Evolutionary conservation across 2,888 invertebrate genomes (phyloP).

Genomic region (Sinodicranocentrus sp.): DNA sequence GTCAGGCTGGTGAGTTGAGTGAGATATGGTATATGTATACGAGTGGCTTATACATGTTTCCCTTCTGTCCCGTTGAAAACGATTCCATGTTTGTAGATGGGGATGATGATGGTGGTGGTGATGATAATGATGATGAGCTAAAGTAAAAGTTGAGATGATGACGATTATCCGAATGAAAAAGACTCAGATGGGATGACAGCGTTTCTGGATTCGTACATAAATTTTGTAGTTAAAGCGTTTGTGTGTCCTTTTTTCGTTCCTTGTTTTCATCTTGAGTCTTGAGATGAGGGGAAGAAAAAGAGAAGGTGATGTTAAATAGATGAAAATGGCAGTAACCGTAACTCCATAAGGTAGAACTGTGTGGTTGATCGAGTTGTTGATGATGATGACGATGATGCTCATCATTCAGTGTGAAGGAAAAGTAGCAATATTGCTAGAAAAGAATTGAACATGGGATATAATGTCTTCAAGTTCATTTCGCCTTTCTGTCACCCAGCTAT

Average conservation of each 20-base stretch:
- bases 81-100: too few relatives aligned
- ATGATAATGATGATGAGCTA: constrained; percentile 45
- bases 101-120: constrained; percentile 10
- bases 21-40: too few relatives aligned
- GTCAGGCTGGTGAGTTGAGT: not conserved
- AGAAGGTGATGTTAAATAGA: constrained; percentile 1
- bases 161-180: constrained; percentile 52
- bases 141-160: constrained; percentile 52
- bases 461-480: constrained; percentile 5
- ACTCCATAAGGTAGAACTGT: not conserved
- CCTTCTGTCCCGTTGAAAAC: too few relatives aligned
- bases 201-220: constrained; percentile 16
- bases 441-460: not conserved
- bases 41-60: too few relatives aligned
- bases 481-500: constrained; percentile 31
- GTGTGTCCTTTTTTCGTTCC: constrained; percentile 11
- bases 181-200: constrained; percentile 36
- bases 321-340: constrained; percentile 19
- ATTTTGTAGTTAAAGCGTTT: constrained; percentile 5
- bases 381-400: constrained; percentile 49
- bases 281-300: not conserved
- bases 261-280: not conserved
- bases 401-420: constrained; percentile 25
- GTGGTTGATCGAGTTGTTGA: constrained; percentile 19
- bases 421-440: not conserved